phyloP scores from a whole-genome alignment of 1,140 invertebrate species.

The Papilio polytes region DNA sequence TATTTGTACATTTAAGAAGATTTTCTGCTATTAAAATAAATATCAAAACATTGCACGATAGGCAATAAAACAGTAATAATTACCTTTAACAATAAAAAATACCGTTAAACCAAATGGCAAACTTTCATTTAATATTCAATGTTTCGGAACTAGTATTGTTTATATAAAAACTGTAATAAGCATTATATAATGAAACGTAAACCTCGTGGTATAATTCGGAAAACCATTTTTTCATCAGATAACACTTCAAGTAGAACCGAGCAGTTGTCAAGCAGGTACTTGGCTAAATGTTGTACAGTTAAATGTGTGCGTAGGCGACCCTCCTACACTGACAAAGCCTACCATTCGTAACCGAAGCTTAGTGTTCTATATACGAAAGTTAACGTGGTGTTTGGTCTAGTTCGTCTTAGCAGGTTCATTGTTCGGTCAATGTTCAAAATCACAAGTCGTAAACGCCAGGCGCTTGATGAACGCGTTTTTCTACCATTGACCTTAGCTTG shows the following conservation, averaged over 20 bases:
- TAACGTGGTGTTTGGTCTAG: conserved; percentile 77
- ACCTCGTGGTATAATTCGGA: background rate
- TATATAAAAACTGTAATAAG: background rate
- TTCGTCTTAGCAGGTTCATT: conserved; percentile 80
- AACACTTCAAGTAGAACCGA: conserved; percentile 31
- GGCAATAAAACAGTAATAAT: background rate
- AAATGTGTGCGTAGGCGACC: conserved; percentile 44
- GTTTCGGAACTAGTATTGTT: background rate
- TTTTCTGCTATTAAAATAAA: background rate
- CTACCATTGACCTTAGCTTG: conserved; percentile 59
- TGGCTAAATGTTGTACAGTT: conserved; percentile 44
- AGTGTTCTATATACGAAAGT: conserved; percentile 64
- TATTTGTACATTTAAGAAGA: background rate
- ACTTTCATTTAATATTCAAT: background rate
- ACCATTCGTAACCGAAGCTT: conserved; percentile 48
- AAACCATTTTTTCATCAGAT: conserved; percentile 8
- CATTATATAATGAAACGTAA: background rate
- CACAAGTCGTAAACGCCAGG: conserved; percentile 68
- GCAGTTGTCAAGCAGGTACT: conserved; percentile 35
- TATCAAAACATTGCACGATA: background rate
- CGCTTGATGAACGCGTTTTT: conserved; percentile 64
- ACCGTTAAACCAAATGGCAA: background rate
- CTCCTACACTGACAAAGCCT: conserved; percentile 46
- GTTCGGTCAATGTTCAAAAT: conserved; percentile 56
- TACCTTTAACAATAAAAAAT: background rate